These are phyloP conservation scores for Sterrhoptilus dennistouni DNA, from an alignment of 2,113 vertebrate genomes.

Conservation along the genomic window DNA sequence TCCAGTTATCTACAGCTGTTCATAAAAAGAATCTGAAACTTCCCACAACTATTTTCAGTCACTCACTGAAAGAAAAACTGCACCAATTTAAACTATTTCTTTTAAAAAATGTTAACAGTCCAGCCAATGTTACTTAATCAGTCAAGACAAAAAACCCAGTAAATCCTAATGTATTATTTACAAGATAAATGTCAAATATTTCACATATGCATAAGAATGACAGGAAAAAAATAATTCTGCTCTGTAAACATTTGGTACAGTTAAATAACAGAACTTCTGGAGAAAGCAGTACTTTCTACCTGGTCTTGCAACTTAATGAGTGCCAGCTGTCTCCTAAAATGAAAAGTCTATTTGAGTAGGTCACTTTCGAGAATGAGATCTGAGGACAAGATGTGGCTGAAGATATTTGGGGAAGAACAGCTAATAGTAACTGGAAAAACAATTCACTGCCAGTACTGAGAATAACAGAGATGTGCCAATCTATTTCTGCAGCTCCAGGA, in stretches of 20 bases:
- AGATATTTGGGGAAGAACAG: background rate
- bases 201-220: background rate
- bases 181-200: background rate
- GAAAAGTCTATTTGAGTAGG: background rate
- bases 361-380: background rate
- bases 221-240: background rate
- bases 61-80: background rate
- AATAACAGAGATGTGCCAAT: background rate
- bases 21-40: background rate
- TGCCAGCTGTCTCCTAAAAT: background rate
- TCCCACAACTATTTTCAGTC: background rate
- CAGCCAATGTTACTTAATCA: background rate
- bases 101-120: background rate
- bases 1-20: background rate
- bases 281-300: background rate
- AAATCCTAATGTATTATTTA: background rate
- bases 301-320: background rate
- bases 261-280: background rate
- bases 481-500: background rate
- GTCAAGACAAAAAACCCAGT: slow-evolving; percentile 6
- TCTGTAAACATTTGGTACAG: background rate
- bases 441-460: background rate
- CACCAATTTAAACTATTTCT: background rate
- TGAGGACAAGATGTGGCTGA: background rate
- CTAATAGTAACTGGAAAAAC: background rate